These are phyloP conservation scores for Drosophila phalerata DNA, from an alignment of 2,888 invertebrate genomes.

Conservation along the genomic window DNA sequence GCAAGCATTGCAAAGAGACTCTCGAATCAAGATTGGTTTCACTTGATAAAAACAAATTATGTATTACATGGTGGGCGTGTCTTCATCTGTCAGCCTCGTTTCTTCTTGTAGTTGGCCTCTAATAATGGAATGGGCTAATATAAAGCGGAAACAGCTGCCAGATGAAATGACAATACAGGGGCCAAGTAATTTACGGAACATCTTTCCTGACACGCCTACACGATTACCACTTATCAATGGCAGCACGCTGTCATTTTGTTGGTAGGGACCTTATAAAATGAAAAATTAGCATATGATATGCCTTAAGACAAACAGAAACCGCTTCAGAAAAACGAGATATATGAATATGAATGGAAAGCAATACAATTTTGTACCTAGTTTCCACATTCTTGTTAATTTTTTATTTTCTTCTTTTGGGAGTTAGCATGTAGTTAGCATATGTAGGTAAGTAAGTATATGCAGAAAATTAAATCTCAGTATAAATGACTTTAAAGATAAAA, in stretches of 20 bases:
- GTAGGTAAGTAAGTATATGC: not conserved
- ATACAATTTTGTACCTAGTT: not conserved
- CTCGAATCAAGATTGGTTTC: slow-evolving; percentile 57
- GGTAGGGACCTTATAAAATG: slow-evolving; percentile 16
- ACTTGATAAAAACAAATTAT: slow-evolving; percentile 56
- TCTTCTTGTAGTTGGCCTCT: slow-evolving; percentile 34
- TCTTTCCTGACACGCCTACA: slow-evolving; percentile 38
- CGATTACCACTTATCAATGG: slow-evolving; percentile 44
- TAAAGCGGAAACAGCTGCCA: slow-evolving; percentile 52
- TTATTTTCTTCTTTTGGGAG: slow-evolving; percentile 13
- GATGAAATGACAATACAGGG: slow-evolving; percentile 47
- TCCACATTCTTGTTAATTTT: not conserved
- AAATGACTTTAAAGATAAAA: slow-evolving; percentile 3
- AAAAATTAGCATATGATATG: slow-evolving; percentile 46
- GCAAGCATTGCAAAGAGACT: slow-evolving; percentile 1
- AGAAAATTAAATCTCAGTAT: not conserved
- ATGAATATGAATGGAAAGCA: not conserved
- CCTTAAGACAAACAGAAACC: not conserved
- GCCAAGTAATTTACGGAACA: slow-evolving; percentile 45
- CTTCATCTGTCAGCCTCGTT: slow-evolving; percentile 1
- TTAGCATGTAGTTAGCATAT: no score
- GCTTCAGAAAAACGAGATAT: not conserved
- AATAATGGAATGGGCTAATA: slow-evolving; percentile 45
- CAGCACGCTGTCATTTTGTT: slow-evolving; percentile 31
- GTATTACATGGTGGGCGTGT: slow-evolving; percentile 38